Conservation (phyloP, 2,113 vertebrate genomes). For the Ranitomeya imitator region DNA sequence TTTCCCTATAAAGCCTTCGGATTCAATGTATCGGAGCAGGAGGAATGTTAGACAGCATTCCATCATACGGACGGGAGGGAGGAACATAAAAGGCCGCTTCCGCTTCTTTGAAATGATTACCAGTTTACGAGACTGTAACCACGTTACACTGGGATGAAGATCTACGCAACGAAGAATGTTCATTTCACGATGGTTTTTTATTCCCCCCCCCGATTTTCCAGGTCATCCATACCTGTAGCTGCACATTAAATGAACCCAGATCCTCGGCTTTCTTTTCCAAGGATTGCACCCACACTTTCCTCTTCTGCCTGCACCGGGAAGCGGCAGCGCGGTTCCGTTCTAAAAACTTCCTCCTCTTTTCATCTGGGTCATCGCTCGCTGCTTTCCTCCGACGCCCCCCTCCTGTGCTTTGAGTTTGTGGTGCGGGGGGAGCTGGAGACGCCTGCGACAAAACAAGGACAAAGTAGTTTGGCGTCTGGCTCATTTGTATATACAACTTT, state of each 20-base stretch:
- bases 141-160: not conserved
- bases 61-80: not conserved
- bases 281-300: slow-evolving; percentile 98
- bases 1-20: slow-evolving; percentile 17
- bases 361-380: slow-evolving; percentile 94
- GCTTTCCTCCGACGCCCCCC: slow-evolving; percentile 92
- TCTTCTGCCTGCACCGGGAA: slow-evolving; percentile 93
- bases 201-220: not conserved
- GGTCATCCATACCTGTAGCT: slow-evolving; percentile 83
- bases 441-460: slow-evolving; percentile 71
- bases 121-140: not conserved
- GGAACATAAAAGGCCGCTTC: not conserved
- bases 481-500: slow-evolving; percentile 25
- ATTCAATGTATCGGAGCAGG: not conserved
- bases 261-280: slow-evolving; percentile 95
- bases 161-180: no score
- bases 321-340: slow-evolving; percentile 94
- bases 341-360: slow-evolving; percentile 95
- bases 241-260: slow-evolving; percentile 87
- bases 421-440: slow-evolving; percentile 85
- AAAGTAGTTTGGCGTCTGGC: slow-evolving; percentile 41
- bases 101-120: not conserved
- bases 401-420: slow-evolving; percentile 88
- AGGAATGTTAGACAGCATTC: not conserved
- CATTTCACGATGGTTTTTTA: not conserved